These are phyloP conservation scores for Dromius quadrimaculatus DNA, from an alignment of 2,888 invertebrate species.

Conservation along the genomic window DNA sequence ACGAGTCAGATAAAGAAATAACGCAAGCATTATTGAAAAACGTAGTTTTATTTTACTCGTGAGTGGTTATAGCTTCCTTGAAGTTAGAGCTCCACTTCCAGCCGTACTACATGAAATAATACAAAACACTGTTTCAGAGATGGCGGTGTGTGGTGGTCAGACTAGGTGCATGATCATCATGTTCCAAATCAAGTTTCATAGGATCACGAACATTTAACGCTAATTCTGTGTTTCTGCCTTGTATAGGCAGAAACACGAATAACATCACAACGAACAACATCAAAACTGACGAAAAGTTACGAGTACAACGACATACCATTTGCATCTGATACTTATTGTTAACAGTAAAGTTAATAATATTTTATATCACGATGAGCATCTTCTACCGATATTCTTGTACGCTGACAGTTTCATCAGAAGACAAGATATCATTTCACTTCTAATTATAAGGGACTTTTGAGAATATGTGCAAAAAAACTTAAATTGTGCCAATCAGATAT, in stretches of 20 bases:
- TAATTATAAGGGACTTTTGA: constrained; percentile 15
- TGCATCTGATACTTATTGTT: constrained; percentile 20
- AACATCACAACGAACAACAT: constrained; percentile 39
- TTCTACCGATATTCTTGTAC: constrained; percentile 24
- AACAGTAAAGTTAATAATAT: constrained; percentile 3
- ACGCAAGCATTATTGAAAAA: constrained; percentile 65
- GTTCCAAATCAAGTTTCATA: constrained; percentile 2
- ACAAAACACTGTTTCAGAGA: constrained; percentile 62
- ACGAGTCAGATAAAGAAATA: constrained; percentile 64
- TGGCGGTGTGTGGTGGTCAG: constrained; percentile 51
- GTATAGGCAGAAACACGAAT: constrained; percentile 15
- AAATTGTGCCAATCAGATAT: constrained; percentile 45
- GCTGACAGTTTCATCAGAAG: constrained; percentile 26
- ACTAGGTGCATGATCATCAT: constrained; percentile 46
- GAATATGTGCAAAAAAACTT: constrained; percentile 26
- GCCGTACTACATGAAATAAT: constrained; percentile 80
- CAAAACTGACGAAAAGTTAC: constrained; percentile 45
- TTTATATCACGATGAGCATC: constrained; percentile 22
- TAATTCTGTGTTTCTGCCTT: constrained; percentile 2
- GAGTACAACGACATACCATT: constrained; percentile 44
- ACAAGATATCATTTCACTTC: constrained; percentile 10
- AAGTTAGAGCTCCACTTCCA: constrained; percentile 98
- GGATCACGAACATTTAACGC: constrained; percentile 19
- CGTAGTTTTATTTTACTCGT: constrained; percentile 80
- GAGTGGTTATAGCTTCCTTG: constrained; percentile 93